A percentile compares a stretch with the other conserved stretches of the same genome.
These are phyloP conservation scores for Terebella lapidaria DNA, from an alignment of 2,888 invertebrate genomes.

Conservation along the genomic window DNA sequence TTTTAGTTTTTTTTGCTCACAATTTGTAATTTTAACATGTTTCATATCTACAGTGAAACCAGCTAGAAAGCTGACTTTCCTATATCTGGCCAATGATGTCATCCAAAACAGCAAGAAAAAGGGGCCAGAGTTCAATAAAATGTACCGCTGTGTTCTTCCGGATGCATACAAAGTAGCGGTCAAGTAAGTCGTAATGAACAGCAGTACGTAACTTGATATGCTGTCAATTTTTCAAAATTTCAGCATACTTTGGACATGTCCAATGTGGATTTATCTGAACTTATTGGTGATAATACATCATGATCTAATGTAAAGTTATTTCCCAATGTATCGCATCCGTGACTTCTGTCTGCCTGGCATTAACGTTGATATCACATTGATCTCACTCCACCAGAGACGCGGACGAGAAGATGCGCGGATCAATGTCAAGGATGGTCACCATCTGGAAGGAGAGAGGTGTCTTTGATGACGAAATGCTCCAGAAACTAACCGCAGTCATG, in stretches of 20 bases:
- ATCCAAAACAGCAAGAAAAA: constrained; percentile 98
- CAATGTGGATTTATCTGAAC: too few species aligned
- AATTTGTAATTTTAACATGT: background rate
- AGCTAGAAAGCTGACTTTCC: constrained; percentile 80
- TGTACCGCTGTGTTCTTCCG: constrained; percentile 73
- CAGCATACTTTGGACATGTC: background rate
- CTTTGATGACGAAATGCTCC: constrained; percentile 71
- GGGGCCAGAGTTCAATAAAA: constrained; percentile 81
- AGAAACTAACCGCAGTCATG: constrained; percentile 54
- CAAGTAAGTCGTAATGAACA: constrained; percentile 34
- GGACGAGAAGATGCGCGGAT: constrained; percentile 49
- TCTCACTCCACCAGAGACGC: constrained; percentile 40
- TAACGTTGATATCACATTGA: too few species aligned
- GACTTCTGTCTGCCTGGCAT: too few species aligned
- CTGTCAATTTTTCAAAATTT: background rate
- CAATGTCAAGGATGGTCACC: constrained; percentile 52
- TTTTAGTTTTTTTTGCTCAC: background rate
- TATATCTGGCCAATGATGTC: constrained; percentile 98
- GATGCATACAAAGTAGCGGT: constrained; percentile 83
- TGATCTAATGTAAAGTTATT: too few species aligned
- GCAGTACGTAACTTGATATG: too few species aligned
- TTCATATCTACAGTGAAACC: constrained; percentile 67
- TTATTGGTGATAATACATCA: too few species aligned
- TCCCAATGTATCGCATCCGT: too few species aligned
- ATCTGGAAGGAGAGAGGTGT: constrained; percentile 57